Conservation (phyloP, 2,113 vertebrate species). For the Pangasianodon gigas region DNA sequence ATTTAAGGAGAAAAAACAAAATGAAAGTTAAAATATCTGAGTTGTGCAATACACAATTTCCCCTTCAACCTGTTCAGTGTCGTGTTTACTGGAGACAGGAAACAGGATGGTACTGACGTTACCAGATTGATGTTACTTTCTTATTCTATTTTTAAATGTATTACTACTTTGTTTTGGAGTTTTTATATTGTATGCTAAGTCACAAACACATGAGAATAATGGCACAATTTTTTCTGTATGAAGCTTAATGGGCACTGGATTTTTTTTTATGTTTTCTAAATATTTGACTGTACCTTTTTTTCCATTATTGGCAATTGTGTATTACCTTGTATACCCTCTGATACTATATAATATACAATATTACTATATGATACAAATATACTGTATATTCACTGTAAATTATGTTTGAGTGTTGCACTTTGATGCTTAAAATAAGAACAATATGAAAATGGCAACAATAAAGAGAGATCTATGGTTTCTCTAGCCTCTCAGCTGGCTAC, state of each 20-base stretch:
- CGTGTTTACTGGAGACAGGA: slow-evolving; percentile 62
- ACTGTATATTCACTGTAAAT: slow-evolving; percentile 68
- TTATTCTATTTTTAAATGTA: slow-evolving; percentile 78
- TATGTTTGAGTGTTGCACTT: slow-evolving; percentile 65
- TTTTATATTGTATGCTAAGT: slow-evolving; percentile 75
- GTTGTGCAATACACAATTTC: slow-evolving; percentile 53
- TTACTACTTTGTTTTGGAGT: slow-evolving; percentile 71
- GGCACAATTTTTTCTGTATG: slow-evolving; percentile 72
- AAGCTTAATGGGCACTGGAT: slow-evolving; percentile 66
- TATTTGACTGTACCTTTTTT: slow-evolving; percentile 67
- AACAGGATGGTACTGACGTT: slow-evolving; percentile 70
- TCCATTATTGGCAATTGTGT: slow-evolving; percentile 64
- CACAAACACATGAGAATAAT: slow-evolving; percentile 71
- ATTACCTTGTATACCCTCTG: slow-evolving; percentile 72
- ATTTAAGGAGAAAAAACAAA: slow-evolving; percentile 54
- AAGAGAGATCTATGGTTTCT: slow-evolving; percentile 58
- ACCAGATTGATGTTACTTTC: slow-evolving; percentile 74
- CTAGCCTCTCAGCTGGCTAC: slow-evolving; percentile 50
- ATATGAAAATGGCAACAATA: slow-evolving; percentile 21
- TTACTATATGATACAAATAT: slow-evolving; percentile 61
- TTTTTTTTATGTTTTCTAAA: slow-evolving; percentile 44
- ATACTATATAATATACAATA: slow-evolving; percentile 59
- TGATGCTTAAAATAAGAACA: slow-evolving; percentile 54
- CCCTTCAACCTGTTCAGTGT: slow-evolving; percentile 62
- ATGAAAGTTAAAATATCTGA: slow-evolving; percentile 40